Conservation (phyloP, 2,797 vertebrate species). For the Gymnodraco acuticeps region DNA sequence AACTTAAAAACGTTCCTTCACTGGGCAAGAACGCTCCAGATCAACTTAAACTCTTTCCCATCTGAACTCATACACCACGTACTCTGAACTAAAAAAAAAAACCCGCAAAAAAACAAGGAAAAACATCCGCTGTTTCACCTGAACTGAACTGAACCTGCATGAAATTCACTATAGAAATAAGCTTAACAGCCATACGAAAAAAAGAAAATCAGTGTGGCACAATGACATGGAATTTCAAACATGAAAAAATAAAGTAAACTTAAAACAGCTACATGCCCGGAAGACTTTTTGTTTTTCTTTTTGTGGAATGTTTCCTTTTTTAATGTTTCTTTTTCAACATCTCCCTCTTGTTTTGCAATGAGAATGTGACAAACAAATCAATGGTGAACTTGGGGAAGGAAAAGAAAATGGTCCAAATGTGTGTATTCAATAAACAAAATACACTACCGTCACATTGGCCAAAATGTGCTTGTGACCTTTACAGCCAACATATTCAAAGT, state of each 20-base stretch:
- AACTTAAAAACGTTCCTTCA: constrained; percentile 59
- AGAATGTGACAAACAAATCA: constrained; percentile 30
- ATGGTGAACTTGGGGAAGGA: neutral
- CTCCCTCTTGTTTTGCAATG: constrained; percentile 36
- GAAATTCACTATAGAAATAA: constrained; percentile 74
- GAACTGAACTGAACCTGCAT: constrained; percentile 84
- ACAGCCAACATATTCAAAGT: constrained; percentile 62
- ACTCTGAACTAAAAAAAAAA: constrained; percentile 67
- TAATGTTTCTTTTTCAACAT: constrained; percentile 42
- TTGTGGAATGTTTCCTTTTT: constrained; percentile 80
- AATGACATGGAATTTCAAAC: constrained; percentile 82
- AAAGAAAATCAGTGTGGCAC: constrained; percentile 80
- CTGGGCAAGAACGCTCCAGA: constrained; percentile 73
- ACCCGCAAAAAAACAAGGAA: constrained; percentile 47
- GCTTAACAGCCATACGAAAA: constrained; percentile 75
- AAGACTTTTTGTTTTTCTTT: constrained; percentile 72
- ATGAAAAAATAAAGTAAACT: constrained; percentile 76
- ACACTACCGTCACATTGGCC: constrained; percentile 54
- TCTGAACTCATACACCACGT: constrained; percentile 58
- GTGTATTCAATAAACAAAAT: constrained; percentile 46
- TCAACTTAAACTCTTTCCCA: constrained; percentile 56
- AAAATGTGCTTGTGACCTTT: constrained; percentile 78
- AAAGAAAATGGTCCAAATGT: constrained; percentile 44
- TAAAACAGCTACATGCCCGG: constrained; percentile 79
- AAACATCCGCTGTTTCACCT: constrained; percentile 80